phyloP scores from a whole-genome alignment of 2,113 vertebrate genomes.

The Heliornis fulica region DNA sequence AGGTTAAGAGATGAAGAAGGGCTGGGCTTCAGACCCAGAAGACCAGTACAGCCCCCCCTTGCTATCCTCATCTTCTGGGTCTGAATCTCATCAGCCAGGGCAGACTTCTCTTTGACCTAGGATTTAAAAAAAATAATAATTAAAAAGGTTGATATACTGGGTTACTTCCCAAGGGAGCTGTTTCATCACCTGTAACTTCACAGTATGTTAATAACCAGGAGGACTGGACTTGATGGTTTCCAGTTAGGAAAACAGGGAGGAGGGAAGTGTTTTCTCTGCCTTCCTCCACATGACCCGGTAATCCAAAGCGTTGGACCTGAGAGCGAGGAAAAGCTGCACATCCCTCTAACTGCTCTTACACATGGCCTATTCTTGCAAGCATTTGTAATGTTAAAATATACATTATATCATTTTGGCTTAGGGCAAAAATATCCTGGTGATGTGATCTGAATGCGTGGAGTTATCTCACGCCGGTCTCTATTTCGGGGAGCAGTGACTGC shows the following conservation, averaged over 20 bases:
- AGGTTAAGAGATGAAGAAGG: neutral
- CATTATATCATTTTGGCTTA: constrained; percentile 16
- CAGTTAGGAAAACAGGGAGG: neutral
- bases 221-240: neutral
- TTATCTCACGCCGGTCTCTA: constrained; percentile 38
- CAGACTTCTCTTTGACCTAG: neutral
- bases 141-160: neutral
- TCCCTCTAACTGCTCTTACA: neutral
- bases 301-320: neutral
- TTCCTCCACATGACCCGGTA: neutral
- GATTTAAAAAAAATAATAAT: neutral
- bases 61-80: no score
- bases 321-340: neutral
- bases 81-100: neutral
- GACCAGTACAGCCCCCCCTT: no score
- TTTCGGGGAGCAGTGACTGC: constrained; percentile 35
- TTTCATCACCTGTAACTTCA: neutral
- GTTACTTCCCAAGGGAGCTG: neutral
- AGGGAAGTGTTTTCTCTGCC: neutral
- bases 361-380: neutral
- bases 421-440: neutral
- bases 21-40: no score
- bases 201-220: neutral
- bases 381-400: neutral
- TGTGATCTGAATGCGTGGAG: neutral